Conservation (phyloP, 2,888 invertebrate species). For the Megalurothrips usitatus region DNA sequence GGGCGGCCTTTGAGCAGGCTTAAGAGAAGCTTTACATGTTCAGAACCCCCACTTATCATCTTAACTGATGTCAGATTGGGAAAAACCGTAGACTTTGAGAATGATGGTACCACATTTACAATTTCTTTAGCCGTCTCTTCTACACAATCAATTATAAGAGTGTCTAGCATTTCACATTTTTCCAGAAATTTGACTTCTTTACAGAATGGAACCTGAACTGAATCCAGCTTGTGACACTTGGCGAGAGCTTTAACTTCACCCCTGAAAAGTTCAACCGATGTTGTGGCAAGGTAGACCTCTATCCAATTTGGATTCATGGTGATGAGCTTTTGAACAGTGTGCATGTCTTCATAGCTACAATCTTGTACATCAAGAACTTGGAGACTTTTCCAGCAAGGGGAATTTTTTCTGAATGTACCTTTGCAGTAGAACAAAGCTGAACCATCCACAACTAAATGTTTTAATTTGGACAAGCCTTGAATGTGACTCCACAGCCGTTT, state of each 20-base stretch:
- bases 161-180: background rate
- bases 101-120: background rate
- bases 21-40: background rate
- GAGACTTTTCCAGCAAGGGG: background rate
- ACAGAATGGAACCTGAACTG: background rate
- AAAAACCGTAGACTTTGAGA: background rate
- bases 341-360: background rate
- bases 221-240: background rate
- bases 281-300: background rate
- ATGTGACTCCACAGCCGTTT: background rate
- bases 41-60: background rate
- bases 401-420: background rate
- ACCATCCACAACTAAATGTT: background rate
- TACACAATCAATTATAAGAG: background rate
- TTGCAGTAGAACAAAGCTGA: background rate
- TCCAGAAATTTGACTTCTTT: background rate
- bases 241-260: background rate
- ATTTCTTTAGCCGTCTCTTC: background rate
- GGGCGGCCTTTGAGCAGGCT: background rate
- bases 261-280: background rate
- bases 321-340: background rate
- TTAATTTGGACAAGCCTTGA: background rate
- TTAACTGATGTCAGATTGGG: background rate
- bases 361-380: background rate
- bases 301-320: background rate